Conservation (phyloP, 1,140 invertebrate species). For the Drosophila setifemur region DNA sequence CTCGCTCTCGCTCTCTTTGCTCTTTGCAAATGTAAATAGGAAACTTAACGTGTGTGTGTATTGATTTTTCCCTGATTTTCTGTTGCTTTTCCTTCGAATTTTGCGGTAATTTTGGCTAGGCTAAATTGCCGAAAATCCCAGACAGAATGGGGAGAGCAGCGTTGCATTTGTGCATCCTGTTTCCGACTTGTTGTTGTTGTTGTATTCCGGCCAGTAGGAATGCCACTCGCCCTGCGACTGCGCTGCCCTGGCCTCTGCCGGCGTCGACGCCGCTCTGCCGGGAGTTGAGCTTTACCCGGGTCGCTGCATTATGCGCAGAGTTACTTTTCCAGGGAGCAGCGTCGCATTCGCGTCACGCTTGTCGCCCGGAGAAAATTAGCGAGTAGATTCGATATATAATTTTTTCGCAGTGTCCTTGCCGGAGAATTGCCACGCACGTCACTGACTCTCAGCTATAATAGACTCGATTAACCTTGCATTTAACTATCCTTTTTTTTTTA, state of each 20-base stretch:
- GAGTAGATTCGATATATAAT: neutral
- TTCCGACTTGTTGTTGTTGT: slow-evolving; percentile 8
- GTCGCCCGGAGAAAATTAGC: slow-evolving; percentile 12
- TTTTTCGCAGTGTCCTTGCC: slow-evolving; percentile 8
- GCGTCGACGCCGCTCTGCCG: slow-evolving; percentile 15
- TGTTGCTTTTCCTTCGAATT: slow-evolving; percentile 32
- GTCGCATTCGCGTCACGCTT: slow-evolving; percentile 66
- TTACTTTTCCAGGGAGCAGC: slow-evolving; percentile 78
- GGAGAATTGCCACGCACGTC: slow-evolving; percentile 7
- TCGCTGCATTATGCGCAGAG: slow-evolving; percentile 79
- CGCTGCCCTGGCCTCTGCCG: slow-evolving; percentile 6
- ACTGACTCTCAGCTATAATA: slow-evolving; percentile 4
- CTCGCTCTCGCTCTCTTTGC: slow-evolving; percentile 15
- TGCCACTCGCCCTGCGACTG: slow-evolving; percentile 12
- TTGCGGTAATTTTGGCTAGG: slow-evolving; percentile 13
- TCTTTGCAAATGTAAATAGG: slow-evolving; percentile 55
- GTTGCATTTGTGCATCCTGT: slow-evolving; percentile 48
- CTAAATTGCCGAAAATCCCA: slow-evolving; percentile 5
- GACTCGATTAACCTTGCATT: slow-evolving; percentile 9
- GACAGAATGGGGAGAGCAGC: slow-evolving; percentile 6
- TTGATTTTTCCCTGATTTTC: slow-evolving; percentile 66
- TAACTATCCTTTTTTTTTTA: slow-evolving; percentile 13
- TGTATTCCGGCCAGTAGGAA: slow-evolving; percentile 22
- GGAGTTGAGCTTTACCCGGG: slow-evolving; percentile 71
- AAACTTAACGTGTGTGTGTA: slow-evolving; percentile 27